Conservation (phyloP, 2,888 invertebrate genomes). For the Thymelicus lineola region DNA sequence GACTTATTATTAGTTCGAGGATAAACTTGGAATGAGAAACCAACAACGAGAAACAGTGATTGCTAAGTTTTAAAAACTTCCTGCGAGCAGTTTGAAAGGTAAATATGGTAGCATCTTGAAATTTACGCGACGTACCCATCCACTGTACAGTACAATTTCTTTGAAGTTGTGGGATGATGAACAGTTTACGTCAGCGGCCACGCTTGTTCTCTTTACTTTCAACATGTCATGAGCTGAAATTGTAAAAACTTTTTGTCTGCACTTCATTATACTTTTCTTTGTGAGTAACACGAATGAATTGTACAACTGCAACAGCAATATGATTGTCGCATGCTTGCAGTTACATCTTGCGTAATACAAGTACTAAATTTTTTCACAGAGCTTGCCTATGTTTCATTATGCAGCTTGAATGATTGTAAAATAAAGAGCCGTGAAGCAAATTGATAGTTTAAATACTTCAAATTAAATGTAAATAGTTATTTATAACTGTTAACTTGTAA, state of each 20-base stretch:
- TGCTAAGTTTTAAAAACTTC: constrained; percentile 19
- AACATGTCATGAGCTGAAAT: not conserved
- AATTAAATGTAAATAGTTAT: no score
- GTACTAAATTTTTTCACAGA: no score
- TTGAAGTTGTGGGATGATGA: constrained; percentile 3
- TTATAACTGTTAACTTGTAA: no score
- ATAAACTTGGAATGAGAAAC: constrained; percentile 22
- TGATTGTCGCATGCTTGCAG: no score
- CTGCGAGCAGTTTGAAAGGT: not conserved
- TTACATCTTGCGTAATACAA: no score
- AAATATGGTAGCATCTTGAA: constrained; percentile 10
- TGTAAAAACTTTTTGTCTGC: not conserved
- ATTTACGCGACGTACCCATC: constrained; percentile 4
- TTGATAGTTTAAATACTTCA: no score
- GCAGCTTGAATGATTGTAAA: no score
- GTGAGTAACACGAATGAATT: not conserved
- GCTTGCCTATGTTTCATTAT: no score
- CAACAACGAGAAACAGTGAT: constrained; percentile 11
- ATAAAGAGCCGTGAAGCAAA: no score
- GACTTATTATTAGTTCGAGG: constrained; percentile 12
- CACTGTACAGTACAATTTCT: not conserved
- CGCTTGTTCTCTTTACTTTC: constrained; percentile 5
- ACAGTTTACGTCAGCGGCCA: constrained; percentile 2
- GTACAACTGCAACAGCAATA: no score
- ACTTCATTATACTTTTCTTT: not conserved